Conservation (phyloP, 2,888 invertebrate species). For the Hyalella azteca region DNA sequence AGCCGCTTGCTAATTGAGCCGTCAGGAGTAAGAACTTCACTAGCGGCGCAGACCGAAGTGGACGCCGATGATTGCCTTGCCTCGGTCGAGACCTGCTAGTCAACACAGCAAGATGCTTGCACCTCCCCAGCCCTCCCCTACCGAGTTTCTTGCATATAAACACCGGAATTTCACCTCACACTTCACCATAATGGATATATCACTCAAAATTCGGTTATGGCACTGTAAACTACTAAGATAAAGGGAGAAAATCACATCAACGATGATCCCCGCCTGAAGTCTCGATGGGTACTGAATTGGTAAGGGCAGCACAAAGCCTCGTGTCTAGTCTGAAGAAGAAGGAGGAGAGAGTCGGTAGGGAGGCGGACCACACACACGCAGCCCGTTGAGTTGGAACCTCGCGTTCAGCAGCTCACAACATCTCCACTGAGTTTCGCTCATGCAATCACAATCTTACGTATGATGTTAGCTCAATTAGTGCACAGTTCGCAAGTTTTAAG, state of each 20-base stretch:
- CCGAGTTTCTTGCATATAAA: neutral
- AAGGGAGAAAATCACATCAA: slow-evolving; percentile 29
- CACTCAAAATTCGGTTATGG: neutral
- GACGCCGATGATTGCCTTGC: slow-evolving; percentile 36
- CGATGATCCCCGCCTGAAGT: slow-evolving; percentile 35
- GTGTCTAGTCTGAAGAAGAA: slow-evolving; percentile 39
- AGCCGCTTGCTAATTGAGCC: slow-evolving; percentile 38
- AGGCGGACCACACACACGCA: slow-evolving; percentile 39
- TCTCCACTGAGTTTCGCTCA: slow-evolving; percentile 32
- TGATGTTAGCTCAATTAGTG: slow-evolving; percentile 16
- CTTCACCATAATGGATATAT: neutral
- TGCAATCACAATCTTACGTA: slow-evolving; percentile 26
- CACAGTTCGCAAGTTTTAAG: neutral
- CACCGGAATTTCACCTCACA: slow-evolving; percentile 1
- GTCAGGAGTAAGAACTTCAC: slow-evolving; percentile 38
- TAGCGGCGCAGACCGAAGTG: slow-evolving; percentile 24
- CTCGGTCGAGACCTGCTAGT: neutral
- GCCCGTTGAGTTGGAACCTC: slow-evolving; percentile 35
- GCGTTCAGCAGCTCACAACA: slow-evolving; percentile 38
- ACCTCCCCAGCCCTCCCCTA: neutral
- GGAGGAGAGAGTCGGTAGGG: slow-evolving; percentile 38
- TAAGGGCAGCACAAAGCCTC: slow-evolving; percentile 31
- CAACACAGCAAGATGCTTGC: slow-evolving; percentile 1
- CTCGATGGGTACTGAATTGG: slow-evolving; percentile 39
- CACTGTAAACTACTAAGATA: neutral